Evolutionary conservation across 1,140 invertebrate genomes (phyloP), one percentile per base, ranked within the genome.

Genomic region (Bicyclus anynana): DNA sequence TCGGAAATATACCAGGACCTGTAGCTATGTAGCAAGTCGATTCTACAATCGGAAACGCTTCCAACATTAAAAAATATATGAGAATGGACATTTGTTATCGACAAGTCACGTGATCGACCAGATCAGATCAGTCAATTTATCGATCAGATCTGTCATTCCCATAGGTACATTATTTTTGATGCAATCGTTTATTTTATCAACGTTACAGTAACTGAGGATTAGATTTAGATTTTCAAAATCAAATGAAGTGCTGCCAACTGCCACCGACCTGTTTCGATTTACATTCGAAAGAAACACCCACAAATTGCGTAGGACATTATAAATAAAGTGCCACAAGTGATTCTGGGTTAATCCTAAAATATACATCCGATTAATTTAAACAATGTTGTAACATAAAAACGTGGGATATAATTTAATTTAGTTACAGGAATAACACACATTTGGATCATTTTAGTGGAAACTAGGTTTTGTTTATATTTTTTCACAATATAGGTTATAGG

Each of bases 181-280:
- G 2, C 2, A 23, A 23, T 2, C 23, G 7, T 23, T 23, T 23
- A 58, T 58, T 44, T 13, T 44, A 47, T 33, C 47, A 27, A 17
- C 49, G 10, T 20, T 40, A 18, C 3, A 42, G 50, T 37, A 53
- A 59, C 13, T 58, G 48, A 46, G 56, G 13, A 20, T 52, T 35
- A 58, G 33, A 20, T 21, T 48, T 55, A 17, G 50, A 47, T n/a
- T 59, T 59, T 53, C 13, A 46, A 53, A 47, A 53, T 42, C 40
- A 53, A 53, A 53, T 49, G 50, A 44, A 46, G 51, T n/a, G 48
- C 7, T 53, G 51, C 26, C 29, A 59, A 59, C 23, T 53, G 42
- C 17, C 42, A 20, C 21, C 42, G 27, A 38, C 17, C 14, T 40
- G 38, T 56, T 38, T 46, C 27, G 14, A 56, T 40, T 54, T 54